Percentiles rank a stretch among this genome's conserved stretches.
Evolutionary conservation across 2,797 vertebrate genomes (phyloP).

Genomic region (Limosa lapponica): DNA sequence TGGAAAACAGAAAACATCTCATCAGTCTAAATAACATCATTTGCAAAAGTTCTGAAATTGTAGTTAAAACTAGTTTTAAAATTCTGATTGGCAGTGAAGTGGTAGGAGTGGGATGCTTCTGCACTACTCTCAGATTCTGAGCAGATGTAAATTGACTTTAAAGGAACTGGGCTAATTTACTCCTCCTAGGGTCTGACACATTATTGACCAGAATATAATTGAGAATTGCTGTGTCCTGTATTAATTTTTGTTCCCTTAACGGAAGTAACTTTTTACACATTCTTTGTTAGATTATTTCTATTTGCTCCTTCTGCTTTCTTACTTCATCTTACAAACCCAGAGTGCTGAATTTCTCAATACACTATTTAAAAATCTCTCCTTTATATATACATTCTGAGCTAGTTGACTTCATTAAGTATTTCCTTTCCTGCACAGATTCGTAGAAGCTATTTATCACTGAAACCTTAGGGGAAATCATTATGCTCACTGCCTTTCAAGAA

Average conservation of each 20-base stretch:
- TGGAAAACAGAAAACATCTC: neutral
- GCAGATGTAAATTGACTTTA: neutral
- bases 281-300: neutral
- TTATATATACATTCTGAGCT: conserved; percentile 20
- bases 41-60: neutral
- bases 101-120: neutral
- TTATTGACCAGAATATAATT: neutral
- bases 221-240: neutral
- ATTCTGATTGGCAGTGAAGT: neutral
- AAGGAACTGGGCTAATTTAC: conserved; percentile 1
- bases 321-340: neutral
- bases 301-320: neutral
- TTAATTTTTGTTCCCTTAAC: neutral
- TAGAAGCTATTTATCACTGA: conserved; percentile 53
- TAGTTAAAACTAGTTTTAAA: neutral
- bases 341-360: neutral
- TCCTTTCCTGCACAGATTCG: neutral
- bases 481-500: conserved; percentile 13
- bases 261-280: neutral
- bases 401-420: conserved; percentile 51
- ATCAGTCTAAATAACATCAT: neutral
- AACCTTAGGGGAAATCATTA: conserved; percentile 47
- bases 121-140: neutral
- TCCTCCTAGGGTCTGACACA: neutral
- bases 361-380: neutral